Conservation (phyloP, 2,797 vertebrate species). For the Otus scops region DNA sequence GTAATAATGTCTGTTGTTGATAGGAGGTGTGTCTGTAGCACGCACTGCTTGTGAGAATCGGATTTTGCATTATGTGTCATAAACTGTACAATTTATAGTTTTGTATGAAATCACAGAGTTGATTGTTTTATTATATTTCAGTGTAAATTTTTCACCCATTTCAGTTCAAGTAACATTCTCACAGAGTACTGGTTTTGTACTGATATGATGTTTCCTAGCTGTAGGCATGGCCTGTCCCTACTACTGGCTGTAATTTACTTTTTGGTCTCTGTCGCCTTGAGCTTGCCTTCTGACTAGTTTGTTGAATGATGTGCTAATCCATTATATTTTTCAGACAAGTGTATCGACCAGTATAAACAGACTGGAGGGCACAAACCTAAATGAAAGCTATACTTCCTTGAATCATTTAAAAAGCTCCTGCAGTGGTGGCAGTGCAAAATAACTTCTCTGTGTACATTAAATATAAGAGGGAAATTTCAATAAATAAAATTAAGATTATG, state of each 20-base stretch:
- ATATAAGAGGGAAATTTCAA: conserved; percentile 66
- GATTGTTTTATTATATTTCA: conserved; percentile 77
- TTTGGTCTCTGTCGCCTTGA: conserved; percentile 86
- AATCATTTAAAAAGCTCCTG: conserved; percentile 88
- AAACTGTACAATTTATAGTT: conserved; percentile 51
- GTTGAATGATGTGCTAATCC: conserved; percentile 95
- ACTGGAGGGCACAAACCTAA: conserved; percentile 91
- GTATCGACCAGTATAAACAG: conserved; percentile 95
- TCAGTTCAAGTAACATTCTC: conserved; percentile 65
- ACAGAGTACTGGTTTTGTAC: conserved; percentile 75
- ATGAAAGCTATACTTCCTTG: conserved; percentile 89
- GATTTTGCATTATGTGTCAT: conserved; percentile 7
- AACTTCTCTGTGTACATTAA: conserved; percentile 73
- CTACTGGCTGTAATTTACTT: conserved; percentile 90
- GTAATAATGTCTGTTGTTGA: neutral
- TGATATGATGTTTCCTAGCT: conserved; percentile 87
- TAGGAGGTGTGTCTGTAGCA: neutral
- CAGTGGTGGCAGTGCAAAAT: conserved; percentile 79
- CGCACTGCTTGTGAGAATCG: neutral
- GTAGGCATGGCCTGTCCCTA: conserved; percentile 80
- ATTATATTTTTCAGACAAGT: conserved; percentile 96
- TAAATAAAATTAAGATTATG: conserved; percentile 72
- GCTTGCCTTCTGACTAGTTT: conserved; percentile 86
- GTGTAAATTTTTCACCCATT: conserved; percentile 71
- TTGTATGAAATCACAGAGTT: conserved; percentile 42